Conservation (phyloP, 2,113 vertebrate genomes). For the Salvelinus namaycush region DNA sequence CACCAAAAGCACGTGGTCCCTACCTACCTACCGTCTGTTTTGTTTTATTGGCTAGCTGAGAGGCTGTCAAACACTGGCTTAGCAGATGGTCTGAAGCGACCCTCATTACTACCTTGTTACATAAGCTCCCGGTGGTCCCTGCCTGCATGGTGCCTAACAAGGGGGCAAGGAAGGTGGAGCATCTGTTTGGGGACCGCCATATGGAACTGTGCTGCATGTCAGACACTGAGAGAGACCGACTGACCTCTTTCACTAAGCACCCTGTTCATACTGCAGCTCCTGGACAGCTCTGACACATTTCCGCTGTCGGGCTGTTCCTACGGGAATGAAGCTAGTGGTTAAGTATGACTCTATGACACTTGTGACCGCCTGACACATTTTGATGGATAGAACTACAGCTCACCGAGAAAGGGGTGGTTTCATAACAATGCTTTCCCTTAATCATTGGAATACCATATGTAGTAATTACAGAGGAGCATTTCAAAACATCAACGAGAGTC, state of each 20-base stretch:
- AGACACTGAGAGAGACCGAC: conserved; percentile 19
- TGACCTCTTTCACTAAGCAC: conserved; percentile 15
- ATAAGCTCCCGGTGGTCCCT: conserved; percentile 28
- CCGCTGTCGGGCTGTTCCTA: no score
- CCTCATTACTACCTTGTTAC: conserved; percentile 31
- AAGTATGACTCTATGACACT: no score
- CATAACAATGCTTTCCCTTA: no score
- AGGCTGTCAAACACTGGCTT: conserved; percentile 7
- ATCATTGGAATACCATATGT: no score
- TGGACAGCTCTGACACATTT: no score
- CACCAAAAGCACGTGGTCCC: background rate
- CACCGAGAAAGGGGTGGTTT: no score
- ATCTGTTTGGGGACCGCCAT: conserved; percentile 35
- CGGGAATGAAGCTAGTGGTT: no score
- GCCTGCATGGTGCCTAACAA: conserved; percentile 32
- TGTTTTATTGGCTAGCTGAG: conserved; percentile 16
- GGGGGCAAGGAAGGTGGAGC: conserved; percentile 35
- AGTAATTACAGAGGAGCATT: no score
- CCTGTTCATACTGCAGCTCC: no score
- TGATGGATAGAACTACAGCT: no score
- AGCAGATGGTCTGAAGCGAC: conserved; percentile 44
- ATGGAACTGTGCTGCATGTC: conserved; percentile 7
- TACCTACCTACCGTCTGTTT: background rate
- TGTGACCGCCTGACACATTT: no score
- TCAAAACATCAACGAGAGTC: no score